Conservation (phyloP, 2,797 vertebrate species). For the Chrysocyon brachyurus region DNA sequence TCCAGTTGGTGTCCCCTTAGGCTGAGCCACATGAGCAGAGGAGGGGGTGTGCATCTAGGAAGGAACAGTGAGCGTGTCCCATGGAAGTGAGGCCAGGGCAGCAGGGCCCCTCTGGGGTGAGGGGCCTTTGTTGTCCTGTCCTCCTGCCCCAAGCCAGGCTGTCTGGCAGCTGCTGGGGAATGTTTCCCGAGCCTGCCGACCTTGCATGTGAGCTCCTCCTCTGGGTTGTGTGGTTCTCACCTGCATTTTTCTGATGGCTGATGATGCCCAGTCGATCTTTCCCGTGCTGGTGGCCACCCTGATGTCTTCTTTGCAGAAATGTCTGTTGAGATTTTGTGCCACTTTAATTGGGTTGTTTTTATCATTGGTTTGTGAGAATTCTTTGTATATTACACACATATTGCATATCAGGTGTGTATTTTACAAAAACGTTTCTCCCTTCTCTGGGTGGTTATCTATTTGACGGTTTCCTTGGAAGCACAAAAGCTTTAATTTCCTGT, state of each 20-base stretch:
- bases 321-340: background rate
- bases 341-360: background rate
- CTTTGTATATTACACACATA: background rate
- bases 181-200: background rate
- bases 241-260: background rate
- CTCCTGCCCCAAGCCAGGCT: background rate
- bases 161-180: background rate
- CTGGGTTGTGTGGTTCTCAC: no score
- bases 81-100: background rate
- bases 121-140: background rate
- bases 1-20: background rate
- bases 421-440: background rate
- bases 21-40: background rate
- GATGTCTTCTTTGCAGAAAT: background rate
- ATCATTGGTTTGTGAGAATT: background rate
- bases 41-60: background rate
- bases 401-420: accelerated
- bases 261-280: no score
- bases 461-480: background rate
- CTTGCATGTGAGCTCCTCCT: background rate
- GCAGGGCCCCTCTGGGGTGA: background rate
- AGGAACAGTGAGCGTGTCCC: background rate
- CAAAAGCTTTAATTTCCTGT: background rate
- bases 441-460: background rate
- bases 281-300: no score